Conservation (phyloP, 2,888 invertebrate genomes). For the Halictus quadricinctus region DNA sequence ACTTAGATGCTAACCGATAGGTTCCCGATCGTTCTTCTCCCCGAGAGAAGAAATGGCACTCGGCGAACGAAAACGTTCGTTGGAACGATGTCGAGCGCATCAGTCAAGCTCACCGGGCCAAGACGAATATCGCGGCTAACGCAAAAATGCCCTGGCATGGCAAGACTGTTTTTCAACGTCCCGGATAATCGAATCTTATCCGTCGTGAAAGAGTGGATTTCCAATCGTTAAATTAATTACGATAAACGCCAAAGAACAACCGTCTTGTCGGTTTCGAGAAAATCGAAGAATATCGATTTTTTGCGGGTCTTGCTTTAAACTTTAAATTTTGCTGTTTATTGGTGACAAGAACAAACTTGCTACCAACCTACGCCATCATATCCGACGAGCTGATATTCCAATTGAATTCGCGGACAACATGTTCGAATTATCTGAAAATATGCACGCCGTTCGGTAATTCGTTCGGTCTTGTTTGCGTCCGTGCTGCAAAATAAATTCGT, state of each 20-base stretch:
- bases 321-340: no score
- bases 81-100: constrained; percentile 26
- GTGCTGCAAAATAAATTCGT: background rate
- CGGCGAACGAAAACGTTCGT: constrained; percentile 16
- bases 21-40: constrained; percentile 34
- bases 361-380: background rate
- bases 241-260: background rate
- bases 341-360: no score
- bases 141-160: constrained; percentile 37
- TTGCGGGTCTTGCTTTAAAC: background rate
- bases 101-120: constrained; percentile 47
- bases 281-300: background rate
- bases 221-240: background rate
- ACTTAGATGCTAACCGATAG: constrained; percentile 44
- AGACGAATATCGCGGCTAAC: constrained; percentile 41
- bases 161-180: constrained; percentile 11
- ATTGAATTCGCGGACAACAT: background rate
- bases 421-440: background rate
- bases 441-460: background rate
- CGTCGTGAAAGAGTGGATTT: background rate
- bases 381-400: background rate
- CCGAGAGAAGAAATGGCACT: constrained; percentile 23
- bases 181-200: constrained; percentile 11
- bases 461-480: background rate
- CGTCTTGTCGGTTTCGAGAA: background rate